Evolutionary conservation across 2,888 invertebrate genomes (phyloP).

Genomic region (Tupiocoris notatus): DNA sequence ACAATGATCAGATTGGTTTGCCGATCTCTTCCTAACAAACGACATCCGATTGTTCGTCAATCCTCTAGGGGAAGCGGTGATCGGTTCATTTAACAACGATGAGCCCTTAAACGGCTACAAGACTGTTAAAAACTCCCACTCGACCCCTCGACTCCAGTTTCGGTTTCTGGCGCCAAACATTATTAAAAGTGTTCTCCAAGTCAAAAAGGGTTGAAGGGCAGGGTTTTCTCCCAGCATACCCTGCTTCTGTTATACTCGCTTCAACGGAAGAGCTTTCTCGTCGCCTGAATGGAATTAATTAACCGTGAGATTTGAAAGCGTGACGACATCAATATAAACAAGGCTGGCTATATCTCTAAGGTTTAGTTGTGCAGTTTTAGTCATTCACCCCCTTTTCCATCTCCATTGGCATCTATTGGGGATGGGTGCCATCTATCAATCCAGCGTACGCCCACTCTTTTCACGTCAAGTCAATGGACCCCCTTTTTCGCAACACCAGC

Average conservation of each 20-base stretch:
- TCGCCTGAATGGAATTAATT: slow-evolving; percentile 43
- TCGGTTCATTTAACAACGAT: slow-evolving; percentile 38
- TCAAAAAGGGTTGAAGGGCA: slow-evolving; percentile 29
- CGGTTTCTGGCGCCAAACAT: slow-evolving; percentile 13
- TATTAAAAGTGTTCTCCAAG: slow-evolving; percentile 31
- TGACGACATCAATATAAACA: slow-evolving; percentile 45
- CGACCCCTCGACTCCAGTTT: background rate
- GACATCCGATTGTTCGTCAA: slow-evolving; percentile 12
- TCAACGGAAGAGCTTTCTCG: background rate
- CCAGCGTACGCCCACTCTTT: background rate
- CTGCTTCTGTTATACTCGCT: background rate
- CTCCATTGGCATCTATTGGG: background rate
- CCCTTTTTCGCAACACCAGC: background rate
- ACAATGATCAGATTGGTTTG: too few relatives aligned
- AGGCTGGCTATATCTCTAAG: background rate
- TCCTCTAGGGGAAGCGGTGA: background rate
- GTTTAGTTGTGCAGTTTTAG: background rate
- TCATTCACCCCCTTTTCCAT: background rate
- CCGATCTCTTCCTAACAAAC: slow-evolving; percentile 18
- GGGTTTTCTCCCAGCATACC: background rate
- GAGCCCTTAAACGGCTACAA: slow-evolving; percentile 37
- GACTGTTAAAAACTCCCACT: slow-evolving; percentile 26
- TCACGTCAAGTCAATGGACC: background rate
- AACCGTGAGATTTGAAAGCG: slow-evolving; percentile 44
- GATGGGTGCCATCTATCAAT: background rate